phyloP scores from a whole-genome alignment of 2,888 invertebrate genomes.

The Epinotia nisella region DNA sequence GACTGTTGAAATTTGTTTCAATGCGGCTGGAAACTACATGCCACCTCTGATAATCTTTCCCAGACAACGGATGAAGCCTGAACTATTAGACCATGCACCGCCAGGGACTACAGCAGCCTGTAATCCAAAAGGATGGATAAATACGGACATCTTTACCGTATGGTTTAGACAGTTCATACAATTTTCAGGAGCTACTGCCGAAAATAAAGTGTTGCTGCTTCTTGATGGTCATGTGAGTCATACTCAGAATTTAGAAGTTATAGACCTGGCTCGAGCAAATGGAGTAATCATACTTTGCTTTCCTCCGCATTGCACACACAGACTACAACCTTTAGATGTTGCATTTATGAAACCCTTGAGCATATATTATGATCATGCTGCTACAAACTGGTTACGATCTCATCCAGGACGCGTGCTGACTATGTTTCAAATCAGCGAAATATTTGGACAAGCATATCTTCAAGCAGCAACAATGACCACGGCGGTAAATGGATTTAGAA shows the following conservation, averaged over 20 bases:
- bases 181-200: background rate
- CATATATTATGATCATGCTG: slow-evolving; percentile 48
- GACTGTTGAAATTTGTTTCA: slow-evolving; percentile 53
- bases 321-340: slow-evolving; percentile 44
- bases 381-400: slow-evolving; percentile 48
- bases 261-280: slow-evolving; percentile 32
- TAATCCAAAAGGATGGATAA: slow-evolving; percentile 55
- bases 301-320: slow-evolving; percentile 23
- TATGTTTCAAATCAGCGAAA: slow-evolving; percentile 50
- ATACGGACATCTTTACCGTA: background rate
- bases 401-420: slow-evolving; percentile 50
- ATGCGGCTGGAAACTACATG: slow-evolving; percentile 53
- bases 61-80: slow-evolving; percentile 51
- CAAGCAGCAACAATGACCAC: slow-evolving; percentile 52
- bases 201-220: background rate
- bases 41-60: slow-evolving; percentile 56
- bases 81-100: slow-evolving; percentile 53
- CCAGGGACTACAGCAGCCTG: slow-evolving; percentile 52
- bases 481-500: slow-evolving; percentile 49
- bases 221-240: slow-evolving; percentile 45
- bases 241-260: slow-evolving; percentile 45
- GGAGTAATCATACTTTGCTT: slow-evolving; percentile 24
- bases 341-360: slow-evolving; percentile 50
- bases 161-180: background rate
- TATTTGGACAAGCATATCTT: slow-evolving; percentile 51